Conservation (phyloP, 2,797 vertebrate genomes). For the Monodelphis domestica region DNA sequence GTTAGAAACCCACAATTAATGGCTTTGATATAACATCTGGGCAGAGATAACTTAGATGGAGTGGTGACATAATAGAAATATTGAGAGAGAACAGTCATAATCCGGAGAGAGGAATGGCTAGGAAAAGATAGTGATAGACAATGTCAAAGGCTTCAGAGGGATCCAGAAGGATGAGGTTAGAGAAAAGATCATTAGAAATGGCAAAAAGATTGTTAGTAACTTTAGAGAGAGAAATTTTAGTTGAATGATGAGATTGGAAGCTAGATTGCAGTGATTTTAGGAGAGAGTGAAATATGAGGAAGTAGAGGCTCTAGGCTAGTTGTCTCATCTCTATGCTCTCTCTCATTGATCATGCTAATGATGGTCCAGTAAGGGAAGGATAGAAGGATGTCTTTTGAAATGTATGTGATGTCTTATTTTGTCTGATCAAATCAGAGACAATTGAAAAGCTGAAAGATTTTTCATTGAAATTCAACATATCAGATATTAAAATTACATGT, state of each 20-base stretch:
- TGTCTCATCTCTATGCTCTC: background rate
- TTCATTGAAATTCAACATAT: conserved; percentile 21
- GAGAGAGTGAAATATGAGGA: background rate
- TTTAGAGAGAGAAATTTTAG: background rate
- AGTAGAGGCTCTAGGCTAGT: background rate
- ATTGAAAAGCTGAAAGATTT: background rate
- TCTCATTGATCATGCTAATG: background rate
- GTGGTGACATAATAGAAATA: background rate
- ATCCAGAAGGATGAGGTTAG: background rate
- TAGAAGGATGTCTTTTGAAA: background rate
- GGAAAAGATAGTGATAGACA: no score
- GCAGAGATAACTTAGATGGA: background rate
- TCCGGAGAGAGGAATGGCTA: no score
- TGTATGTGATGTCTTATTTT: background rate
- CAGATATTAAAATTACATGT: conserved; percentile 16
- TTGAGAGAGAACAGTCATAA: background rate
- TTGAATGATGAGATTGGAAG: background rate
- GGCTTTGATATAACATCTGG: background rate
- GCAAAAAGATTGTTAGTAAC: background rate
- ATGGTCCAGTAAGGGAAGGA: background rate
- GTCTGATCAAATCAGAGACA: background rate
- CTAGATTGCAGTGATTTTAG: background rate
- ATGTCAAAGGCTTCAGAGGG: background rate
- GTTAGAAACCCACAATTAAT: background rate
- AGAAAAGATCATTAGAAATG: background rate